These are phyloP conservation scores for Cynocephalus volans DNA, from an alignment of 2,113 vertebrate species.

Conservation along the genomic window DNA sequence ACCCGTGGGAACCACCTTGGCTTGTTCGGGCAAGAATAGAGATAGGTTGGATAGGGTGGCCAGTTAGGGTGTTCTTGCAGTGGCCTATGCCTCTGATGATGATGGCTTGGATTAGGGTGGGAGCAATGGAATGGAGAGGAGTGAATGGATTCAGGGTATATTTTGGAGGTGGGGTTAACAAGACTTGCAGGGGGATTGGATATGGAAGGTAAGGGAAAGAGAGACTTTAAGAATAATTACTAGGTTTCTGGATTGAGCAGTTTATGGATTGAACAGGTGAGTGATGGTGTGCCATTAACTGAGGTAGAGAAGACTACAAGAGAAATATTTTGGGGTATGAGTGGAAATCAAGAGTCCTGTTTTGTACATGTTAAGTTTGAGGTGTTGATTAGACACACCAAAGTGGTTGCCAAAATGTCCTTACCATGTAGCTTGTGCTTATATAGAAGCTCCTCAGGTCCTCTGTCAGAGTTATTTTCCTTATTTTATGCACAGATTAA, in stretches of 20 bases:
- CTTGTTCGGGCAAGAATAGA: conserved; percentile 17
- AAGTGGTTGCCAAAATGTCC: not conserved
- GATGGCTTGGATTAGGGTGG: not conserved
- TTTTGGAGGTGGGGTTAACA: not conserved
- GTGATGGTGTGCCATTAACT: not conserved
- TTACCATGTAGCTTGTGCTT: not conserved
- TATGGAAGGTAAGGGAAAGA: not conserved
- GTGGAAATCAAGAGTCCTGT: conserved; percentile 25
- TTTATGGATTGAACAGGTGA: not conserved
- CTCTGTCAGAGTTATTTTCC: not conserved
- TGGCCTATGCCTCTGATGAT: not conserved
- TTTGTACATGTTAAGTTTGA: conserved; percentile 33
- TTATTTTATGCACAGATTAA: conserved; percentile 48
- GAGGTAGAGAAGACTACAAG: not conserved
- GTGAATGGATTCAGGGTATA: not conserved
- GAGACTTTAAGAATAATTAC: not conserved
- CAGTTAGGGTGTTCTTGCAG: not conserved
- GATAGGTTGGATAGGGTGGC: not conserved
- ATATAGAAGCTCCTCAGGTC: not conserved
- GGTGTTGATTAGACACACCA: not conserved
- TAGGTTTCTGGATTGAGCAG: not conserved
- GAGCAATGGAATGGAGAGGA: conserved; percentile 7
- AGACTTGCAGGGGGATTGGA: not conserved
- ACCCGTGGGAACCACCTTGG: not conserved
- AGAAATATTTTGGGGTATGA: not conserved